Evolutionary conservation across 1,140 invertebrate genomes (phyloP), one percentile per base, ranked within the genome.

Genomic region (Drosophila repleta): DNA sequence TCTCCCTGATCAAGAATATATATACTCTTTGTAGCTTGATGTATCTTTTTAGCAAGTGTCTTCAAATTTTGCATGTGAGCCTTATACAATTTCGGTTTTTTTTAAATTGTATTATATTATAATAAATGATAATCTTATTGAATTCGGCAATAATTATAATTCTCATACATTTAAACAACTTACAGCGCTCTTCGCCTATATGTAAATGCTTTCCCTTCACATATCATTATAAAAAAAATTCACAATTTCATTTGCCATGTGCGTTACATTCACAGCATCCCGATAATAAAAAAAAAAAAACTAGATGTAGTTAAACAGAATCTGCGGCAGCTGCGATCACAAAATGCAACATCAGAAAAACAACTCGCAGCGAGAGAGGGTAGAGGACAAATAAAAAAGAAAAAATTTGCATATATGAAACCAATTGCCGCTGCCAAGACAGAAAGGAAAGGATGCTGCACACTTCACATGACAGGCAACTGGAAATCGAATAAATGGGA

Each of bases 351-450:
- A 64, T 35, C n/a, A n/a, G n/a, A 43, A 68, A 63, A 63, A 35
- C 17, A 2, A 61, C 64, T n/a, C n/a, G 10, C 71, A 77, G 52
- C 46, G 46, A 41, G 61, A 62, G 49, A 49, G 1, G n/a, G 35
- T 64, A 32, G 18, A 45, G 46, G 58, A 17, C 61, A 29, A 48
- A 57, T 52, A 41, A 61, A 29, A 37, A 26, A 61, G 37, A 24
- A 11, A 64, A 70, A 88, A 87, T 88, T 88, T 74, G 83, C 83
- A 87, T 87, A 76, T 61, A 83, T 88, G 76, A 79, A 76, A 72
- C 75, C 82, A 85, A 87, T 87, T 81, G 77, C 32, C 45, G 24
- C 37, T 29, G 43, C 49, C 18, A 15, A 18, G 20, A 24, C 17
- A 37, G 39, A 46, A 41, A 51, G 55, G 41, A 32, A 55, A 57